Conservation (phyloP, 2,888 invertebrate species). For the Crioceris asparagi region DNA sequence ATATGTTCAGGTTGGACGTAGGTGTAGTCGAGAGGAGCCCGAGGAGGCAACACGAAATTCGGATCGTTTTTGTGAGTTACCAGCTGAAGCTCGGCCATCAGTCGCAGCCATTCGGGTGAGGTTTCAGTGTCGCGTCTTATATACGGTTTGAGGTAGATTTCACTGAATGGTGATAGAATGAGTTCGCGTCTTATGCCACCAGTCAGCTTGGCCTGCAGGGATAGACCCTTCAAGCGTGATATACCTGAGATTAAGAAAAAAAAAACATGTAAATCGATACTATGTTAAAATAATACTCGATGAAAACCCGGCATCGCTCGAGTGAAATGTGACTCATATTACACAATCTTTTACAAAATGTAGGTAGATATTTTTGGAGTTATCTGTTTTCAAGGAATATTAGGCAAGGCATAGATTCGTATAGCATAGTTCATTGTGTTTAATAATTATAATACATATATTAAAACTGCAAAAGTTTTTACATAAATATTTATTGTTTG, state of each 20-base stretch:
- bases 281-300: no score
- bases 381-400: no score
- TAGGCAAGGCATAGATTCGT: no score
- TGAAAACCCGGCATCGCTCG: no score
- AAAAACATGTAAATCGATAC: background rate
- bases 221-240: constrained; percentile 22
- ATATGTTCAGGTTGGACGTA: constrained; percentile 83
- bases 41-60: constrained; percentile 33
- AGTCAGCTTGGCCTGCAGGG: constrained; percentile 27
- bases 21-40: constrained; percentile 68
- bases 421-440: no score
- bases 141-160: constrained; percentile 68
- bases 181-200: constrained; percentile 31
- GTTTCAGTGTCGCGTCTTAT: constrained; percentile 62
- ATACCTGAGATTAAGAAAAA: constrained; percentile 21
- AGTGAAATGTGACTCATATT: no score
- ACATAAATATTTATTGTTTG: no score
- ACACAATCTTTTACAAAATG: no score
- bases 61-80: constrained; percentile 38
- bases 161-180: constrained; percentile 60
- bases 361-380: no score
- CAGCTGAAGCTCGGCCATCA: constrained; percentile 53
- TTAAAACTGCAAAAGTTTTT: no score
- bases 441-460: no score
- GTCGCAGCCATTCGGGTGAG: constrained; percentile 58